These are phyloP conservation scores for Capitella teleta DNA, from an alignment of 1,140 invertebrate species.

Conservation along the genomic window DNA sequence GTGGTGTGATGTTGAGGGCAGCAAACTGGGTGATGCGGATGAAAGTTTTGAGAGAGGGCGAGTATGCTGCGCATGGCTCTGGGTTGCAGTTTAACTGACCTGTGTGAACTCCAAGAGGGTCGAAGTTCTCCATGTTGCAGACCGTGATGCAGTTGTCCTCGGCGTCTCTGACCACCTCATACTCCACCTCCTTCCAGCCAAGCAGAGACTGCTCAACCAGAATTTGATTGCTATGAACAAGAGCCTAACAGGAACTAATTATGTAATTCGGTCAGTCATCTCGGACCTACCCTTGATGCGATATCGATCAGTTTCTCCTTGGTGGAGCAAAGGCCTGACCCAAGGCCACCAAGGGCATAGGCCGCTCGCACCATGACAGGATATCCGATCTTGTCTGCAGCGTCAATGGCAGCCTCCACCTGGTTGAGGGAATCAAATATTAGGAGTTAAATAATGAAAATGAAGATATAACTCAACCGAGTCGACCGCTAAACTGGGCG, in stretches of 20 bases:
- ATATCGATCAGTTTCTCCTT: constrained; percentile 14
- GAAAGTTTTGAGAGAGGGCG: too few species aligned
- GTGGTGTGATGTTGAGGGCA: too few species aligned
- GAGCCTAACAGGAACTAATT: constrained; percentile 47
- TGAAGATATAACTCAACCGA: neutral
- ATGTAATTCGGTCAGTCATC: neutral
- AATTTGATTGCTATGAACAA: constrained; percentile 84
- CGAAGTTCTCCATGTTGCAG: constrained; percentile 99
- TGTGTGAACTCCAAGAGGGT: constrained; percentile 97
- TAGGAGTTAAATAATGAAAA: neutral
- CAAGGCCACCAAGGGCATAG: constrained; percentile 91
- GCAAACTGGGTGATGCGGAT: too few species aligned
- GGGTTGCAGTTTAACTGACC: too few species aligned
- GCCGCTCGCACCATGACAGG: constrained; percentile 91
- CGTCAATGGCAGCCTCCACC: constrained; percentile 57
- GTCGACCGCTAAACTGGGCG: constrained; percentile 74
- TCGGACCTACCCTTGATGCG: constrained; percentile 11
- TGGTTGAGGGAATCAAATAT: neutral
- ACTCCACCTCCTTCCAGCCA: constrained; percentile 99
- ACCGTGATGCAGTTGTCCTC: constrained; percentile 97
- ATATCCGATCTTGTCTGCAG: constrained; percentile 79
- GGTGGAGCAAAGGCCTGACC: constrained; percentile 90
- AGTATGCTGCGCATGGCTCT: too few species aligned
- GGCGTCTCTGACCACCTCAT: constrained; percentile 95
- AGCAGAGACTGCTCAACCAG: constrained; percentile 94